Evolutionary conservation across 2,888 invertebrate species (phyloP).

Genomic region (Sarcophaga subvicina): DNA sequence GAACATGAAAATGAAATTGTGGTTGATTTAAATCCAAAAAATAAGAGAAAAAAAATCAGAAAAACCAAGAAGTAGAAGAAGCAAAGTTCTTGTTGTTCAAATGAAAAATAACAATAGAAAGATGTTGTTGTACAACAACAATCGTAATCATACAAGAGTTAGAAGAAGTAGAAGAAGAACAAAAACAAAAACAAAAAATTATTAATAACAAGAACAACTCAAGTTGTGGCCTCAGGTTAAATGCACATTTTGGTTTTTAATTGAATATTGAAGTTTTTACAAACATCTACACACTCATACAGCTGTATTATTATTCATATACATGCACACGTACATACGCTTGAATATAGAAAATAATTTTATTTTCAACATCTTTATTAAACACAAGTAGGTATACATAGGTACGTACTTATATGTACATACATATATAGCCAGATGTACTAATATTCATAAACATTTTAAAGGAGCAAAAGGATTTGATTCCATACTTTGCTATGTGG

Average conservation of each 20-base stretch:
- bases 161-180: background rate
- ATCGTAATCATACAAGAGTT: background rate
- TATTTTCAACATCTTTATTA: too few relatives aligned
- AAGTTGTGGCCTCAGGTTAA: constrained; percentile 65
- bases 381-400: too few relatives aligned
- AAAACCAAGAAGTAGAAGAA: constrained; percentile 28
- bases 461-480: too few relatives aligned
- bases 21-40: background rate
- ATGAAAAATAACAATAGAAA: constrained; percentile 58
- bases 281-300: constrained; percentile 30
- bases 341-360: too few relatives aligned
- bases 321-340: background rate
- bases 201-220: constrained; percentile 46
- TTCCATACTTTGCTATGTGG: too few relatives aligned
- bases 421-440: too few relatives aligned
- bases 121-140: constrained; percentile 34
- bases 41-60: too few relatives aligned
- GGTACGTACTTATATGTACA: too few relatives aligned
- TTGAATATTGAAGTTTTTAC: constrained; percentile 64
- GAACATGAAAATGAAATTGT: background rate
- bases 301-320: background rate
- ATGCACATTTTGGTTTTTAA: constrained; percentile 65
- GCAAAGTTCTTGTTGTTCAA: constrained; percentile 51
- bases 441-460: too few relatives aligned
- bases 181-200: constrained; percentile 13